Conservation (phyloP, 2,888 invertebrate genomes). For the Pristionchus mayeri region DNA sequence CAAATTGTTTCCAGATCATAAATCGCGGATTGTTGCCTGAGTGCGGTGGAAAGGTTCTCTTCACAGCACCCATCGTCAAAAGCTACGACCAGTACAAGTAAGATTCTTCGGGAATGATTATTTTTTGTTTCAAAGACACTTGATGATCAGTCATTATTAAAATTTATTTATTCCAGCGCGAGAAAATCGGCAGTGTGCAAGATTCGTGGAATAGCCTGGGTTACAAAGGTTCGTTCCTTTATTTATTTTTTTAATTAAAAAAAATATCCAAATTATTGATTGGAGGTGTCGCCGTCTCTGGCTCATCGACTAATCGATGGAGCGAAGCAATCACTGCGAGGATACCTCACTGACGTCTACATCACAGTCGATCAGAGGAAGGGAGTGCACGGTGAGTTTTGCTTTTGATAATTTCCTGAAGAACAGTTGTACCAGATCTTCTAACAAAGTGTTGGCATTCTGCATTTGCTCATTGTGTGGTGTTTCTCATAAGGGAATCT, state of each 20-base stretch:
- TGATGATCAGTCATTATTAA: neutral
- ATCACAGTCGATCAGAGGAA: conserved; percentile 93
- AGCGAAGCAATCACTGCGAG: conserved; percentile 90
- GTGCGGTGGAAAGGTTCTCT: conserved; percentile 93
- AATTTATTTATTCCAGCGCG: conserved; percentile 66
- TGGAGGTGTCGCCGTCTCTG: conserved; percentile 91
- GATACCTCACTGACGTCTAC: conserved; percentile 94
- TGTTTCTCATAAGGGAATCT: too few species aligned
- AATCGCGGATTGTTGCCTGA: conserved; percentile 86
- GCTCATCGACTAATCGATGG: conserved; percentile 93
- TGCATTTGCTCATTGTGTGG: too few species aligned
- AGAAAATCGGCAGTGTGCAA: conserved; percentile 91
- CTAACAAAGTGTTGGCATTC: too few species aligned
- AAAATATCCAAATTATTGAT: neutral
- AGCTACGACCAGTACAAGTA: conserved; percentile 86
- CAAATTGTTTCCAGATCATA: conserved; percentile 78
- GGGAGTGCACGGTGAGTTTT: conserved; percentile 84
- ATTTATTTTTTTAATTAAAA: too few species aligned
- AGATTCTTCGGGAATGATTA: neutral
- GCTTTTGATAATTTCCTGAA: neutral
- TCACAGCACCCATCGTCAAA: conserved; percentile 89
- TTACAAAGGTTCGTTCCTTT: conserved; percentile 80
- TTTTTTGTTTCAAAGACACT: neutral
- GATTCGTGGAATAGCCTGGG: conserved; percentile 86
- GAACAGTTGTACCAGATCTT: neutral